Percentiles rank a stretch among this genome's conserved stretches.
These are phyloP conservation scores for Melanotaenia parkinsoni DNA, from an alignment of 2,797 vertebrate species.

Conservation along the genomic window DNA sequence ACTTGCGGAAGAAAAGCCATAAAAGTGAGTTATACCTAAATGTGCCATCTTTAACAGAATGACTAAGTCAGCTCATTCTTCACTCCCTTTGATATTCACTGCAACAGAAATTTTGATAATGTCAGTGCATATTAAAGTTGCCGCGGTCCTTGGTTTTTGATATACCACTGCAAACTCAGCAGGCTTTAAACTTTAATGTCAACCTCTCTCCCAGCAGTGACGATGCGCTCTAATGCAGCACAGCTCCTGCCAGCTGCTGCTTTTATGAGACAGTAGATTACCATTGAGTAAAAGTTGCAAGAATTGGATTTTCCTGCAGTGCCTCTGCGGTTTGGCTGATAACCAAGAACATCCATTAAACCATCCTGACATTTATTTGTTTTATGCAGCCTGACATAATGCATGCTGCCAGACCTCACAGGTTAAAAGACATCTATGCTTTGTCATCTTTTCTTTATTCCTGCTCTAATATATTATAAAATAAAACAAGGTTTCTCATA, in stretches of 20 bases:
- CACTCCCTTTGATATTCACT: neutral
- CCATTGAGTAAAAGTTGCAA: conserved; percentile 47
- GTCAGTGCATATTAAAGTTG: conserved; percentile 22
- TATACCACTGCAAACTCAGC: conserved; percentile 54
- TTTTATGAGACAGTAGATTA: conserved; percentile 50
- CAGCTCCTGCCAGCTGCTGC: conserved; percentile 43
- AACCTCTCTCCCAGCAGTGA: conserved; percentile 59
- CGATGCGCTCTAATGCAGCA: conserved; percentile 47
- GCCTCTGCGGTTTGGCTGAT: conserved; percentile 41
- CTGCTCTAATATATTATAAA: neutral
- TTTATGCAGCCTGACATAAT: neutral
- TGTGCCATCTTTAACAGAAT: neutral
- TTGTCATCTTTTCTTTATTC: conserved; percentile 44
- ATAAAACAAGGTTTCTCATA: neutral
- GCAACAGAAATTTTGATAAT: neutral
- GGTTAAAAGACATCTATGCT: conserved; percentile 47
- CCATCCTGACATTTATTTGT: conserved; percentile 72
- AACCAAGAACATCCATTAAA: conserved; percentile 35
- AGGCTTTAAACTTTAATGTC: conserved; percentile 66
- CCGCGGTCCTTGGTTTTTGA: conserved; percentile 35
- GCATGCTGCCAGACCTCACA: neutral
- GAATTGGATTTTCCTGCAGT: conserved; percentile 26
- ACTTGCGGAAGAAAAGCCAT: neutral
- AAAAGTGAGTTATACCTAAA: neutral
- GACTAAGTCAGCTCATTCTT: neutral